Evolutionary conservation across 2,797 vertebrate species (phyloP).

Genomic region (Coluber constrictor): DNA sequence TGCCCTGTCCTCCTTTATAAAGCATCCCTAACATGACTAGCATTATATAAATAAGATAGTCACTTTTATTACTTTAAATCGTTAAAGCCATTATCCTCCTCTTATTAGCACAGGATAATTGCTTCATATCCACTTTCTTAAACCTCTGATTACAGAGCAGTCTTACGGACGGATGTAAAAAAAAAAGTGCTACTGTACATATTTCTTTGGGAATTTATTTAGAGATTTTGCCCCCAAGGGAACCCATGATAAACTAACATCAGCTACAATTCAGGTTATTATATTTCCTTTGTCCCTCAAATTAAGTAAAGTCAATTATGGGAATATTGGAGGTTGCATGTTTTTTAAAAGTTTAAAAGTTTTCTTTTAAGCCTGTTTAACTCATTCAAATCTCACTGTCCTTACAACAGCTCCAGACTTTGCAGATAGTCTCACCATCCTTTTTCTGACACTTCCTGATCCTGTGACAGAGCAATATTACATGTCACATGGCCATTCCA

Average conservation of each 20-base stretch:
- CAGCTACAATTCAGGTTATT: not conserved
- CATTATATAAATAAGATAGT: not conserved
- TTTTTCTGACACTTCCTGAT: not conserved
- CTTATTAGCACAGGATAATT: not conserved
- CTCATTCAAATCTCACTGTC: not conserved
- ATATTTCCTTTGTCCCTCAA: not conserved
- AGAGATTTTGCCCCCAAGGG: not conserved
- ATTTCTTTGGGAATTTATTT: not conserved
- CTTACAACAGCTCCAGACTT: not conserved
- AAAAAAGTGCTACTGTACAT: not conserved
- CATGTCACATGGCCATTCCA: not conserved
- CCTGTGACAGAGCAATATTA: not conserved
- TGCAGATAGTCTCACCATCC: not conserved
- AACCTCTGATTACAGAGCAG: not conserved
- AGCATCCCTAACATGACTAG: not conserved
- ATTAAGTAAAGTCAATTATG: not conserved
- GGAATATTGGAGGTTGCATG: not conserved
- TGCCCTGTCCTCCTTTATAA: not conserved
- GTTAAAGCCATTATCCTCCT: not conserved
- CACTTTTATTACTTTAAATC: not conserved
- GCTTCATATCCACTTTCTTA: not conserved
- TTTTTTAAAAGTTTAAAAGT: not conserved
- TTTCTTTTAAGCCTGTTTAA: not conserved
- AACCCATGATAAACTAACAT: not conserved
- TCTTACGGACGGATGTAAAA: not conserved